Base-by-base conservation (phyloP, 1,140 invertebrate species). In the Drosophila rhopaloa region DNA sequence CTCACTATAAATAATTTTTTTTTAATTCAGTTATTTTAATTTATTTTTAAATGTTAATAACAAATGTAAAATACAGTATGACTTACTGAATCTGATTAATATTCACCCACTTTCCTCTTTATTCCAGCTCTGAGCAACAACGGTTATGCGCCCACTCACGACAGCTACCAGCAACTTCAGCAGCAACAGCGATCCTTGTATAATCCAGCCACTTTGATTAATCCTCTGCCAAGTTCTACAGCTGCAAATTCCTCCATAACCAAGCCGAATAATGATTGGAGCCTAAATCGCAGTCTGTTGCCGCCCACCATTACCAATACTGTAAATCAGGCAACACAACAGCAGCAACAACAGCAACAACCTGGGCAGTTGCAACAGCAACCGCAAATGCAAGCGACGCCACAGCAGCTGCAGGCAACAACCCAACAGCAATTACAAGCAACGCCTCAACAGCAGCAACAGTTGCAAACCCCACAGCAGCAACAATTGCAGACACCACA, bases 161-260 rank as follows among this genome's bases (percentile, higher is more conserved):
- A 89, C n/a, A 63, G 27, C 41, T 74, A 80, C 47, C 76, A 67
- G 41, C 76, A 84, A 27, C 70, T 71, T 5, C 80, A 79, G 43
- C 76, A 72, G 11, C 70, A 75, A 11, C 70, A 77, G 10, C 83
- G 73, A 5, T 68, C 84, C 3, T 14, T 88, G 9, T 85, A 90
- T 2, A 90, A 90, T 48, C 80, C 84, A 9, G 76, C 73, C 44
- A 88, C 84, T 24, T 44, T 88, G 29, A 88, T 88, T 3, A 88
- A 88, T 75, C 84, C 80, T 9, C 14, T 88, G 58, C 63, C 78
- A 14, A 50, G 54, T 19, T 27, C 62, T 1, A 14, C 71, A 0
- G 11, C 68, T 5, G 48, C 63, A 1, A 19, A 72, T 11, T 59
- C 75, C 2, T 50, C 72, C 4, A 86, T 89, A 6, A 7, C 71